Base-by-base conservation (phyloP, 2,113 vertebrate genomes). In the Nyctereutes procyonoides region DNA sequence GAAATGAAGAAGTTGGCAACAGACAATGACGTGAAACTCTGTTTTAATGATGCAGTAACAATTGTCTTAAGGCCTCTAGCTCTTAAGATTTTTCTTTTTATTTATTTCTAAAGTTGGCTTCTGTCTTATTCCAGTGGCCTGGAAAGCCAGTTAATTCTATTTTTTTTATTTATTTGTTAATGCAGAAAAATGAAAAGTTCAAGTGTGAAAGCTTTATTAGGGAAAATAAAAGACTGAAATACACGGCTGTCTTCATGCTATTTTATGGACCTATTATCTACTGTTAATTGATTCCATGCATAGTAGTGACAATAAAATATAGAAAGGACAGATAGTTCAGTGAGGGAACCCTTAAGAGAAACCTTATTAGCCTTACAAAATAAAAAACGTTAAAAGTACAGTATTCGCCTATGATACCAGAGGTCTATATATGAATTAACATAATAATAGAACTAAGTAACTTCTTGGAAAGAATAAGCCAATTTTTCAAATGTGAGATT, bases 221-320 rank as follows among this genome's bases (percentile, higher is more conserved):
- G 20, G 88, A 79, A 92, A 93, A 98, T 16, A 82, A 92, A 97
- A 71, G n/a, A 65, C 56, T 91, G 28, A 12, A 24, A 81, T 60
- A 87, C 24, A 38, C 89, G 96, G 89, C 55, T 93, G 48, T 95
- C 80, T 28, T 26, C 24, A 82, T 91, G 69, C 1, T 96, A 32
- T 92, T 98, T 96, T 95, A 92, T 89, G 55, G 83, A 89, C 2
- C 14, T 79, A 77, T 96, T 90, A 90, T 87, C 88, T 96, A 93
- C 87, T 86, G 81, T 95, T 97, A 97, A 96, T 51, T 93, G 55
- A 96, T 63, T 90, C 38, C 28, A 20, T 76, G 69, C 32, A 96
- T 83, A 93, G 11, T 96, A 93, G n/a, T 48, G 0, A 56, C 80
- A 95, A 96, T 97, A 96, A 98, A 98, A 94, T 53, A 16, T 9